Percentiles rank a stretch among this genome's conserved stretches.
Evolutionary conservation across 2,888 invertebrate species (phyloP).

Genomic region (Hyalella azteca): DNA sequence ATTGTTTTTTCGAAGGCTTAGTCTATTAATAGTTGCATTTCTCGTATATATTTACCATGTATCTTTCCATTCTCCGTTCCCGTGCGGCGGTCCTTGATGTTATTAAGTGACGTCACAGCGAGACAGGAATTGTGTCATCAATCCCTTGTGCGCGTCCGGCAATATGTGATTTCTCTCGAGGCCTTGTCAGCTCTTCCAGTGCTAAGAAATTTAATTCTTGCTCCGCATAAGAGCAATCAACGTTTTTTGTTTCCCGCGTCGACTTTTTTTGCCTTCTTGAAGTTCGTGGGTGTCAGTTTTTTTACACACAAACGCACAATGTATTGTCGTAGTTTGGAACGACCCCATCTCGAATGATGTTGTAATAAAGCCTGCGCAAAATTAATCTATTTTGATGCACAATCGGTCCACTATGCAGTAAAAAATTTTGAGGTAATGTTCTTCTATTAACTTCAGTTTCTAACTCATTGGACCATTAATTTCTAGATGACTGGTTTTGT

Average conservation of each 20-base stretch:
- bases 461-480: too few relatives aligned
- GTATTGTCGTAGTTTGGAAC: background rate
- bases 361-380: too few relatives aligned
- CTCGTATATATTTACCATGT: too few relatives aligned
- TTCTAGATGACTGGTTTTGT: too few relatives aligned
- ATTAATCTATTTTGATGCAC: too few relatives aligned
- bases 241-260: background rate
- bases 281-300: background rate
- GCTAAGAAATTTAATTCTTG: background rate
- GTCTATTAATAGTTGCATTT: too few relatives aligned
- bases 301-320: background rate
- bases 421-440: too few relatives aligned
- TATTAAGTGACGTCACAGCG: background rate
- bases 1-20: too few relatives aligned
- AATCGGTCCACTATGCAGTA: too few relatives aligned
- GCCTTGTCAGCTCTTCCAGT: background rate
- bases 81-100: background rate
- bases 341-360: too few relatives aligned
- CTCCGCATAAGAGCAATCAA: background rate
- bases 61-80: too few relatives aligned
- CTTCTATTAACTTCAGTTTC: too few relatives aligned
- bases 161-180: conserved; percentile 9
- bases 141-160: conserved; percentile 1
- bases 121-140: conserved; percentile 6
- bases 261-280: background rate